A percentile compares a stretch with the other conserved stretches of the same genome.
phyloP scores from a whole-genome alignment of 2,888 invertebrate genomes.

The Anthophora plumipes region DNA sequence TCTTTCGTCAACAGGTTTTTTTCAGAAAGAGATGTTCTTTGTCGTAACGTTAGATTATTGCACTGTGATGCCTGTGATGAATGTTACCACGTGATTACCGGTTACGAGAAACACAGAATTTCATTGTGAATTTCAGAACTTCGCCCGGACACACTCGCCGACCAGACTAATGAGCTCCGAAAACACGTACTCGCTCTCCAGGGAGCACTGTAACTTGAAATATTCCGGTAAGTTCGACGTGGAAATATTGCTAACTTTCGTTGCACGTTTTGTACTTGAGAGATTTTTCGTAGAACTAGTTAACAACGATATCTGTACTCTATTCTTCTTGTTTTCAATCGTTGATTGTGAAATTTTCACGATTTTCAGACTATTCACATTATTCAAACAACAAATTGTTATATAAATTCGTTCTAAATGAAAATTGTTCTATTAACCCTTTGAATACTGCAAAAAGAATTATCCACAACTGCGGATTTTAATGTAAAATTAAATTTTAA shows the following conservation, averaged over 20 bases:
- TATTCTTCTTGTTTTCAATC: too few species aligned
- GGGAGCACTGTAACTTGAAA: constrained; percentile 83
- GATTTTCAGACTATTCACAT: too few species aligned
- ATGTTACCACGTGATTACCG: neutral
- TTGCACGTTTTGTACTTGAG: constrained; percentile 24
- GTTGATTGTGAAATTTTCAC: too few species aligned
- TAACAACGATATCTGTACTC: neutral
- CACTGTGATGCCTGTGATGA: constrained; percentile 9
- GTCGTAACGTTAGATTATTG: constrained; percentile 7
- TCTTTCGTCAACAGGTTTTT: constrained; percentile 17
- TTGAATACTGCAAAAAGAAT: too few species aligned
- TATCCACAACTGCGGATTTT: too few species aligned
- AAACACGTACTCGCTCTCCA: constrained; percentile 83
- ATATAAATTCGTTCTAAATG: too few species aligned
- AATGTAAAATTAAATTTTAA: too few species aligned
- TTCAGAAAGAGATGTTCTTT: constrained; percentile 1
- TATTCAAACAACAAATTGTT: too few species aligned
- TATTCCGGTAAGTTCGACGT: constrained; percentile 79
- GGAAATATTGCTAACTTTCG: neutral
- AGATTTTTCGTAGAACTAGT: neutral
- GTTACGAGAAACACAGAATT: constrained; percentile 32
- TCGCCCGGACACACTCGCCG: constrained; percentile 83
- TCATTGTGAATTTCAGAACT: constrained; percentile 80
- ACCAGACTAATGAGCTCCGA: constrained; percentile 84
- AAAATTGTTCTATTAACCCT: too few species aligned